A percentile compares a stretch with the other conserved stretches of the same genome.
Conservation (phyloP, 1,140 invertebrate genomes). For the Drepana arcuata region DNA sequence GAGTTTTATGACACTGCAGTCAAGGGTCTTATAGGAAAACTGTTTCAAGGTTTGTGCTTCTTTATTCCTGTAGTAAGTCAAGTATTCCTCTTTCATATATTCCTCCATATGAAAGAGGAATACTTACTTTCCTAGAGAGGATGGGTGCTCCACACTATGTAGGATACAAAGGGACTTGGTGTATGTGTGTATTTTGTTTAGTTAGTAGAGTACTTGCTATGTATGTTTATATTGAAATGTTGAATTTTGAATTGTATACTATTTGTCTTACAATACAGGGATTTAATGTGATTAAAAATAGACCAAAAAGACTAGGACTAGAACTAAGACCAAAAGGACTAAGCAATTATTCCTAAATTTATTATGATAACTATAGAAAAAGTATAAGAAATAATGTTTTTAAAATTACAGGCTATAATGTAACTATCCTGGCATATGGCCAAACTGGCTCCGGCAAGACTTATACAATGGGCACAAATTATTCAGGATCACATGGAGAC, state of each 20-base stretch:
- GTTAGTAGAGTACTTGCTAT: neutral
- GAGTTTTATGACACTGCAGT: conserved; percentile 86
- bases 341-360: too few relatives aligned
- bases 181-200: neutral
- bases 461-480: conserved; percentile 91
- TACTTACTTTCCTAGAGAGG: too few relatives aligned
- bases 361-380: too few relatives aligned
- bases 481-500: conserved; percentile 73
- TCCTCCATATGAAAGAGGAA: too few relatives aligned
- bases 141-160: too few relatives aligned
- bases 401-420: conserved; percentile 82
- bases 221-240: neutral
- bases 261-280: conserved; percentile 2
- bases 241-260: neutral
- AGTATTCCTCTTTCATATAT: too few relatives aligned
- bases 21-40: conserved; percentile 79
- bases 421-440: conserved; percentile 93
- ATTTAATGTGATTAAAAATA: too few relatives aligned
- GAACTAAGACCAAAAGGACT: too few relatives aligned
- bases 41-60: conserved; percentile 84
- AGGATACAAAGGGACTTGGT: too few relatives aligned
- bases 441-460: conserved; percentile 96
- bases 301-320: too few relatives aligned
- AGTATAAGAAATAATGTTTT: neutral
- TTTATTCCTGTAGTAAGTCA: too few relatives aligned